Evolutionary conservation across 2,888 invertebrate genomes (phyloP).

Genomic region (Sesamia inferens): DNA sequence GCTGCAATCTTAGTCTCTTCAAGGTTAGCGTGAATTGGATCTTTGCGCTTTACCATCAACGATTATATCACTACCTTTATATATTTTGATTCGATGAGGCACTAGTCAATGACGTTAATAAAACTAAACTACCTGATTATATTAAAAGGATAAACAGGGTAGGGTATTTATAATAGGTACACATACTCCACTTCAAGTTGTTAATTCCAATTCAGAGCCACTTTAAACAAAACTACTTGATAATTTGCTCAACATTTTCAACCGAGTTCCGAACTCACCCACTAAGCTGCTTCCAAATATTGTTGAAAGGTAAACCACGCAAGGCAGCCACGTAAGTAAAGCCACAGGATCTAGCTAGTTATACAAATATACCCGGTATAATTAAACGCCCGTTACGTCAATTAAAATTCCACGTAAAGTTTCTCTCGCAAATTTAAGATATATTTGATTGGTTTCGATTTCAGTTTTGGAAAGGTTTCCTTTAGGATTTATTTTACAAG

Average conservation of each 20-base stretch:
- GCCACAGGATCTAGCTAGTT: constrained; percentile 38
- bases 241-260: constrained; percentile 15
- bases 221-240: constrained; percentile 2
- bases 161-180: background rate
- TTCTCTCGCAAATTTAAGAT: constrained; percentile 33
- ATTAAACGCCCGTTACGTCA: constrained; percentile 66
- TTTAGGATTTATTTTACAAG: constrained; percentile 48
- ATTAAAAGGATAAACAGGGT: background rate
- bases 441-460: constrained; percentile 59
- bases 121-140: background rate
- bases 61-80: too few species aligned
- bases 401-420: constrained; percentile 68
- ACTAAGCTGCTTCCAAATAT: constrained; percentile 36
- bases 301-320: constrained; percentile 43
- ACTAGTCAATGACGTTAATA: too few species aligned
- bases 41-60: too few species aligned
- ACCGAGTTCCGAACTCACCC: constrained; percentile 29
- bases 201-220: background rate
- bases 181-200: background rate
- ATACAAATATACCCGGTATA: constrained; percentile 49
- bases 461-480: constrained; percentile 55
- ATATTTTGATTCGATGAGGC: too few species aligned
- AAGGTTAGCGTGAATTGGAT: too few species aligned
- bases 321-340: constrained; percentile 43
- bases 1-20: too few species aligned